Percentiles rank a stretch among this genome's conserved stretches.
Conservation (phyloP, 2,113 vertebrate species). For the Syngnathus typhle region DNA sequence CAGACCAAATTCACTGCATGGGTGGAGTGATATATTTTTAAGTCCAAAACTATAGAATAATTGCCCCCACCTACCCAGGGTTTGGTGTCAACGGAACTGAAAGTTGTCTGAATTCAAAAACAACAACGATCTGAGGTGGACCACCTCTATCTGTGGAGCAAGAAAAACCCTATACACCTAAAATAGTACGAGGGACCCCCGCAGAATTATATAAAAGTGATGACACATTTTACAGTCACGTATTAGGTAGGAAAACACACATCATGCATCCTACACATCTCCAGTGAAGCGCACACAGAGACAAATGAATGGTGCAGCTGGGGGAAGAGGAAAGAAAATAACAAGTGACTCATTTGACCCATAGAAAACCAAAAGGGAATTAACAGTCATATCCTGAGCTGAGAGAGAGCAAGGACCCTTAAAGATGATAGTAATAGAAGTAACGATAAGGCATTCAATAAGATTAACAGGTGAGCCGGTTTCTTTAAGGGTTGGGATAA, state of each 20-base stretch:
- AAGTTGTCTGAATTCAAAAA: too few relatives aligned
- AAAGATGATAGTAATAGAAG: not conserved
- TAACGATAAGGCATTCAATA: not conserved
- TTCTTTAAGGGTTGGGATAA: too few relatives aligned
- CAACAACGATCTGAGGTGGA: too few relatives aligned
- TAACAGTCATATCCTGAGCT: conserved; percentile 58
- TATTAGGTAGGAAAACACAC: conserved; percentile 24
- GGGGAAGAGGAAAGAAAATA: conserved; percentile 23
- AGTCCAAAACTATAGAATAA: too few relatives aligned
- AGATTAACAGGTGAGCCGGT: too few relatives aligned
- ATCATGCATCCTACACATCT: conserved; percentile 15
- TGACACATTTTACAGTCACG: conserved; percentile 32
- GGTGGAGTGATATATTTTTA: too few relatives aligned
- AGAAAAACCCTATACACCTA: conserved; percentile 13
- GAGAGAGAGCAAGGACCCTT: conserved; percentile 17
- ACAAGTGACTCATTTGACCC: conserved; percentile 64
- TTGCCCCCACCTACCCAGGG: too few relatives aligned
- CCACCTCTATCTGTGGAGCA: not conserved
- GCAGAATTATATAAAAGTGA: conserved; percentile 30
- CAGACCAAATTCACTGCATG: too few relatives aligned
- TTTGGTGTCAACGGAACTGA: too few relatives aligned
- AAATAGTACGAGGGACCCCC: conserved; percentile 1
- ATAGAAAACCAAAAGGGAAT: conserved; percentile 62
- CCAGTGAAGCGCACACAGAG: conserved; percentile 10
- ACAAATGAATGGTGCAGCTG: conserved; percentile 26